Evolutionary conservation across 1,140 invertebrate genomes (phyloP).

Genomic region (Bombus soroeensis): DNA sequence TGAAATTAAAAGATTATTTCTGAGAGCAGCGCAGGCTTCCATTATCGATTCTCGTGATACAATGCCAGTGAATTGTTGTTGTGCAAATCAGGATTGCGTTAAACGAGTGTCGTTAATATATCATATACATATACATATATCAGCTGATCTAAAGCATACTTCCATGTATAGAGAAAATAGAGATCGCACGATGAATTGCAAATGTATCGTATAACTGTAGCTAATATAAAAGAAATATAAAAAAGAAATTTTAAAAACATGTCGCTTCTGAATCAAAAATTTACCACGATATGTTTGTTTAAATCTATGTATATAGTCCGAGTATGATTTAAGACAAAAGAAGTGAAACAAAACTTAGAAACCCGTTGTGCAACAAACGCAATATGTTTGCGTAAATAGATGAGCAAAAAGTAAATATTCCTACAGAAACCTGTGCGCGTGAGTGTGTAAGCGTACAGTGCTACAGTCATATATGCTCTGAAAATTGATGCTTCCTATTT

Average conservation of each 20-base stretch:
- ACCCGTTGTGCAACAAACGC: slow-evolving; percentile 14
- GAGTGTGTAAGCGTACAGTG: slow-evolving; percentile 58
- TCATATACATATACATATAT: neutral
- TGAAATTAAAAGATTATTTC: slow-evolving; percentile 67
- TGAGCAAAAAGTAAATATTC: slow-evolving; percentile 21
- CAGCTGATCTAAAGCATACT: slow-evolving; percentile 16
- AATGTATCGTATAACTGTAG: neutral
- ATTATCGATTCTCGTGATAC: slow-evolving; percentile 1
- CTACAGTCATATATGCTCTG: slow-evolving; percentile 49
- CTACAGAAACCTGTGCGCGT: slow-evolving; percentile 40
- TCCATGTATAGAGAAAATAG: slow-evolving; percentile 1
- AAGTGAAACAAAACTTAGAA: slow-evolving; percentile 1
- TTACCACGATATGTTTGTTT: neutral
- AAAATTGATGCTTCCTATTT: slow-evolving; percentile 50
- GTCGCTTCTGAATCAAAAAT: neutral
- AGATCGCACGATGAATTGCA: slow-evolving; percentile 17
- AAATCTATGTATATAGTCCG: neutral
- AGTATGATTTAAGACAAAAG: neutral
- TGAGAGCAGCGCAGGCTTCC: slow-evolving; percentile 16
- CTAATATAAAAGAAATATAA: neutral
- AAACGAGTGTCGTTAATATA: slow-evolving; percentile 21
- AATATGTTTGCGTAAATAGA: slow-evolving; percentile 29
- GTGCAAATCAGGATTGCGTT: slow-evolving; percentile 48
- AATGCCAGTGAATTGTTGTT: slow-evolving; percentile 45
- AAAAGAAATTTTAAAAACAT: neutral